phyloP scores from a whole-genome alignment of 2,113 vertebrate species.

The Rafetus swinhoei region DNA sequence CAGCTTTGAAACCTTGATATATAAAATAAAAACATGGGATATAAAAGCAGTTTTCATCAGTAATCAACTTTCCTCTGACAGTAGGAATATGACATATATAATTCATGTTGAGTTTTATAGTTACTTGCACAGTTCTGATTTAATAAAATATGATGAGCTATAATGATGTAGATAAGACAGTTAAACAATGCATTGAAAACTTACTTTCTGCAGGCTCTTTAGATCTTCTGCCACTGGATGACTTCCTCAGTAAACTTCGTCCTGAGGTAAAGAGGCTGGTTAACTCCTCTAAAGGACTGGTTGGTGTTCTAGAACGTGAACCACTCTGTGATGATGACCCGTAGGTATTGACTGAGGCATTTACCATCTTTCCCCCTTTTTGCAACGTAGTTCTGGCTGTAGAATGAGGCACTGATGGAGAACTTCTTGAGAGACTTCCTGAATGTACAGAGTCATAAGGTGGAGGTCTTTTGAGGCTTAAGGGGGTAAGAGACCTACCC shows the following conservation, averaged over 20 bases:
- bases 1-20: neutral
- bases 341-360: constrained; percentile 82
- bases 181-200: constrained; percentile 46
- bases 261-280: constrained; percentile 90
- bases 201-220: constrained; percentile 92
- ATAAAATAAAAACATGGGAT: neutral
- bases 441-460: constrained; percentile 92
- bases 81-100: neutral
- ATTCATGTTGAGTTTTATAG: neutral
- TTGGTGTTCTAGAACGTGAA: constrained; percentile 91
- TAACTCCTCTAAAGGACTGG: constrained; percentile 93
- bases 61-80: neutral
- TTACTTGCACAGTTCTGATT: neutral
- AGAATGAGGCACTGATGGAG: constrained; percentile 90
- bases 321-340: constrained; percentile 85
- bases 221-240: constrained; percentile 87
- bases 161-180: accelerated
- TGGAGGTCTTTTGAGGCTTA: constrained; percentile 94
- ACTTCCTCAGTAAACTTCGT: constrained; percentile 87
- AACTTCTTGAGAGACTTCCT: constrained; percentile 90
- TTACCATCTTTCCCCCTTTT: constrained; percentile 86
- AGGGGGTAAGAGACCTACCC: constrained; percentile 90
- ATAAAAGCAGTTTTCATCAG: neutral
- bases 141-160: neutral
- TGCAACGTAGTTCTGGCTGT: constrained; percentile 86